A percentile compares a stretch with the other conserved stretches of the same genome.
Evolutionary conservation across 2,797 vertebrate genomes (phyloP).

Genomic region (Numenius phaeopus): DNA sequence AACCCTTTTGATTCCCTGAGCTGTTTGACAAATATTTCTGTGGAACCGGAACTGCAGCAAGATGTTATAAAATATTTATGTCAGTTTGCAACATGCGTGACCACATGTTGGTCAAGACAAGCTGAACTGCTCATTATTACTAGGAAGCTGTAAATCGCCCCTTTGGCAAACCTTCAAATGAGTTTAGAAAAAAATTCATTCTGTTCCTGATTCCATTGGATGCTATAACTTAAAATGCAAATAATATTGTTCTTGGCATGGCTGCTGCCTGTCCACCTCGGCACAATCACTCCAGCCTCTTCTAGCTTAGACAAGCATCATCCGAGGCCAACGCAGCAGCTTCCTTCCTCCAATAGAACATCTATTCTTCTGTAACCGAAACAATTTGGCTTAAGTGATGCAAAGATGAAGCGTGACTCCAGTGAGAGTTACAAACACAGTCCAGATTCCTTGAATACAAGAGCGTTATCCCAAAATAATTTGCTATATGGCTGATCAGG

Average conservation of each 20-base stretch:
- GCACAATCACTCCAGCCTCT: not conserved
- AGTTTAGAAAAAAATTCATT: constrained; percentile 11
- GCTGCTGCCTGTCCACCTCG: not conserved
- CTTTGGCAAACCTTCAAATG: constrained; percentile 65
- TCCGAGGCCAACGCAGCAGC: not conserved
- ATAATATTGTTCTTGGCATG: constrained; percentile 74
- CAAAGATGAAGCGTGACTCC: not conserved
- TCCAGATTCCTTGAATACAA: not conserved
- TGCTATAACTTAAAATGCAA: constrained; percentile 68
- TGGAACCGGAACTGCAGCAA: constrained; percentile 42
- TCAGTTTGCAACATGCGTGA: not conserved
- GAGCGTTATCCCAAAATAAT: not conserved
- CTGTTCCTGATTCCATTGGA: constrained; percentile 38
- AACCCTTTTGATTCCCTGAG: not conserved
- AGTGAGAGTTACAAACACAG: not conserved
- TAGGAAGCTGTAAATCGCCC: constrained; percentile 66
- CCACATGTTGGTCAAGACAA: constrained; percentile 33
- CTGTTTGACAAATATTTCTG: constrained; percentile 28
- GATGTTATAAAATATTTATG: constrained; percentile 26
- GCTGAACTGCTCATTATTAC: constrained; percentile 23
- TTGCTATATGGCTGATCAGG: not conserved
- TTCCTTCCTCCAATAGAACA: constrained; percentile 62
- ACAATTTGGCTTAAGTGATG: not conserved
- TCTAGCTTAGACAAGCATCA: not conserved
- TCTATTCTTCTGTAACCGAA: not conserved